Conservation (phyloP, 2,888 invertebrate genomes). For the Sialis fuliginosa region DNA sequence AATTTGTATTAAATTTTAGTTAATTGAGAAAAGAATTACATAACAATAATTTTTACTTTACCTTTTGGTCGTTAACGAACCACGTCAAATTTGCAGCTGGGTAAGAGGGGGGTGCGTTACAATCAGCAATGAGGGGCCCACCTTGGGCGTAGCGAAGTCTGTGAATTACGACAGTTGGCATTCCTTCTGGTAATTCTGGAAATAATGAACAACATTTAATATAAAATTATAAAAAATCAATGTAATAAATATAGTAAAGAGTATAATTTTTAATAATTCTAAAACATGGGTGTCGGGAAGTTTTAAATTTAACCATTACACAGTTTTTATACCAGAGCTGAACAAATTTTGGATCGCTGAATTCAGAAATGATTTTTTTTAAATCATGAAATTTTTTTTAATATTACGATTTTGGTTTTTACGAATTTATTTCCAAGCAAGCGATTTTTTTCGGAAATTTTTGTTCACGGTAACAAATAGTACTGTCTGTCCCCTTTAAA, state of each 20-base stretch:
- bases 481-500: too few relatives aligned
- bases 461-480: too few relatives aligned
- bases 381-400: too few relatives aligned
- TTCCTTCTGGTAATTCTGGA: slow-evolving; percentile 38
- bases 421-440: too few relatives aligned
- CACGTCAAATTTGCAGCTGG: slow-evolving; percentile 44
- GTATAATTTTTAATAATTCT: not conserved
- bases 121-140: slow-evolving; percentile 39
- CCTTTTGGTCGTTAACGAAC: slow-evolving; percentile 43
- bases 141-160: slow-evolving; percentile 36
- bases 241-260: not conserved
- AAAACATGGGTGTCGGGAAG: not conserved
- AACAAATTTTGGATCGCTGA: too few relatives aligned
- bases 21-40: too few relatives aligned
- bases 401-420: too few relatives aligned
- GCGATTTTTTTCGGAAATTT: too few relatives aligned
- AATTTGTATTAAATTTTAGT: too few relatives aligned
- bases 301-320: too few relatives aligned
- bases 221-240: not conserved
- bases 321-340: too few relatives aligned
- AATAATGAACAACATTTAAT: slow-evolving; percentile 10
- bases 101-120: slow-evolving; percentile 38
- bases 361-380: too few relatives aligned
- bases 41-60: slow-evolving; percentile 16
- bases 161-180: slow-evolving; percentile 38